Conservation (phyloP, 1,140 invertebrate species). For the Lanistes nyassanus region DNA sequence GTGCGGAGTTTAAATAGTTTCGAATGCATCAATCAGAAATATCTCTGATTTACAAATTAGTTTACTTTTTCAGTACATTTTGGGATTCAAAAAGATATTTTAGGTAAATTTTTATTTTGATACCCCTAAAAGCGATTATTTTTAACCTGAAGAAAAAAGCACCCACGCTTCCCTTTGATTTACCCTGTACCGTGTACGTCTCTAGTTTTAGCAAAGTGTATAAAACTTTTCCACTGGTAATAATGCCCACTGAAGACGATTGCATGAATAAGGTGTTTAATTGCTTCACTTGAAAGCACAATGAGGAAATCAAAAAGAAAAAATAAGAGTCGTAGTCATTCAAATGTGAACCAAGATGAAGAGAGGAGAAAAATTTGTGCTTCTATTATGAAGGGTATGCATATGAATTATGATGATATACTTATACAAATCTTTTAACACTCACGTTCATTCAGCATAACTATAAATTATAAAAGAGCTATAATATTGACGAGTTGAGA, state of each 20-base stretch:
- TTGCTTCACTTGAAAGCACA: no score
- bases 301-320: conserved; percentile 11
- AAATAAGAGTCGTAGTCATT: background rate
- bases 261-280: no score
- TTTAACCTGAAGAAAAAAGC: no score
- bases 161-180: no score
- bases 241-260: no score
- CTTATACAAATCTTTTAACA: background rate
- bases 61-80: background rate
- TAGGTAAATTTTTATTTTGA: background rate
- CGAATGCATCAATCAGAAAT: background rate
- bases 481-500: background rate
- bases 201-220: no score
- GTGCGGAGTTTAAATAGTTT: background rate
- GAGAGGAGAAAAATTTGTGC: conserved; percentile 33
- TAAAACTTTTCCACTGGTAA: no score
- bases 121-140: background rate
- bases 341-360: conserved; percentile 14
- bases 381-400: conserved; percentile 30
- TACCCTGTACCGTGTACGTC: no score
- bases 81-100: background rate
- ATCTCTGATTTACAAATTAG: background rate
- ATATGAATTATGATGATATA: background rate
- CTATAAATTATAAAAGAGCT: no score
- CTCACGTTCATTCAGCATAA: no score